Evolutionary conservation across 2,797 vertebrate genomes (phyloP).

Genomic region (Leptodactylus fallax): DNA sequence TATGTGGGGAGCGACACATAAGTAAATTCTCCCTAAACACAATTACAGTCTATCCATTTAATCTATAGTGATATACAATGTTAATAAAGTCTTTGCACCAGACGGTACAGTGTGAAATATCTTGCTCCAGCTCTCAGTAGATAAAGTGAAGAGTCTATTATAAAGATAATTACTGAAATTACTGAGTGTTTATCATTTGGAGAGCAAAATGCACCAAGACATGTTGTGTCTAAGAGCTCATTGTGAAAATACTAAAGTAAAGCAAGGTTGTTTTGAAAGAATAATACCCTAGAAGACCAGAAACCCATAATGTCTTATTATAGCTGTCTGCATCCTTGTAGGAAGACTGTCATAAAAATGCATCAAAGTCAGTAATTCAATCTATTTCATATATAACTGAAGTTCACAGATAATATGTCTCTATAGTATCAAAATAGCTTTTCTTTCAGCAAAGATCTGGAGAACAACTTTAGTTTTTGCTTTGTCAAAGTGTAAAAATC

Average conservation of each 20-base stretch:
- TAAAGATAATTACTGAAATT: slow-evolving; percentile 56
- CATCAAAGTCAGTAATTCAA: slow-evolving; percentile 56
- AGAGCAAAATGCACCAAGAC: slow-evolving; percentile 15
- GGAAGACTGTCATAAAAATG: slow-evolving; percentile 53
- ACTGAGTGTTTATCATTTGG: slow-evolving; percentile 51
- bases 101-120: slow-evolving; percentile 26
- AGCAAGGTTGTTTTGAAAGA: slow-evolving; percentile 41
- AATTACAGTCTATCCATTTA: slow-evolving; percentile 38
- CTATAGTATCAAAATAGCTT: slow-evolving; percentile 30
- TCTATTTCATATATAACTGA: slow-evolving; percentile 44
- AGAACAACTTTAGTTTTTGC: slow-evolving; percentile 31
- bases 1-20: neutral
- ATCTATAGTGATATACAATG: slow-evolving; percentile 46
- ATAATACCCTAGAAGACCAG: slow-evolving; percentile 44
- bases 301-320: slow-evolving; percentile 57
- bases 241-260: slow-evolving; percentile 39
- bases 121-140: neutral
- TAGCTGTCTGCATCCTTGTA: slow-evolving; percentile 37
- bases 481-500: slow-evolving; percentile 4
- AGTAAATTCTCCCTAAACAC: slow-evolving; percentile 18
- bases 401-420: slow-evolving; percentile 35
- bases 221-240: slow-evolving; percentile 53
- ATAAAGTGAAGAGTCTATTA: slow-evolving; percentile 51
- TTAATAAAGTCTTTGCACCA: slow-evolving; percentile 31
- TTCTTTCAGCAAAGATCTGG: slow-evolving; percentile 14